Conservation (phyloP, 2,113 vertebrate genomes). For the Amia ocellicauda region DNA sequence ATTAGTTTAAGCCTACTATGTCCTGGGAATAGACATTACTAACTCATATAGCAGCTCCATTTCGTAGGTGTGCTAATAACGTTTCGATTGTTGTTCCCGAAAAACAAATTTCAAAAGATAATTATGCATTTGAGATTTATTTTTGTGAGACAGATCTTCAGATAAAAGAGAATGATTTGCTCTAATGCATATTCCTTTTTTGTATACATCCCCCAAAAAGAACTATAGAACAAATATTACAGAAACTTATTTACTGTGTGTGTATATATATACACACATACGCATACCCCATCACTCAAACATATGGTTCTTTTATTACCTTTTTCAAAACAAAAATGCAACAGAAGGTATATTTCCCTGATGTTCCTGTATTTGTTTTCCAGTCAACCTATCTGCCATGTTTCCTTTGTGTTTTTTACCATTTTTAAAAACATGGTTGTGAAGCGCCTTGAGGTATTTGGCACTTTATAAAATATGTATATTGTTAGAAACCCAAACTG, state of each 20-base stretch:
- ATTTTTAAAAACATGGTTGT: too few species aligned
- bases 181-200: background rate
- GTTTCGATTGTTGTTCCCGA: background rate
- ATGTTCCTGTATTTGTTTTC: too few species aligned
- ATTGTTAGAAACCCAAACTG: too few species aligned
- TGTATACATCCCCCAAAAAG: too few species aligned
- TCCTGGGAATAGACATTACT: background rate
- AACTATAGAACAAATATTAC: background rate
- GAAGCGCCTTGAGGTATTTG: too few species aligned
- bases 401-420: too few species aligned
- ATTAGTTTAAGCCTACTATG: background rate
- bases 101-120: background rate
- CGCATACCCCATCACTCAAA: too few species aligned
- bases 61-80: background rate
- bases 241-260: slow-evolving; percentile 7
- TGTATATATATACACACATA: background rate
- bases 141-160: background rate
- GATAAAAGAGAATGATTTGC: background rate
- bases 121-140: background rate
- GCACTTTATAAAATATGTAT: too few species aligned
- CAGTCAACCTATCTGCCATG: too few species aligned
- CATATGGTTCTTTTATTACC: too few species aligned
- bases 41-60: background rate
- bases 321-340: too few species aligned
- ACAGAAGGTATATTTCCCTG: too few species aligned